Percentiles rank a stretch among this genome's conserved stretches.
Conservation (phyloP, 2,113 vertebrate species). For the Oxyura jamaicensis region DNA sequence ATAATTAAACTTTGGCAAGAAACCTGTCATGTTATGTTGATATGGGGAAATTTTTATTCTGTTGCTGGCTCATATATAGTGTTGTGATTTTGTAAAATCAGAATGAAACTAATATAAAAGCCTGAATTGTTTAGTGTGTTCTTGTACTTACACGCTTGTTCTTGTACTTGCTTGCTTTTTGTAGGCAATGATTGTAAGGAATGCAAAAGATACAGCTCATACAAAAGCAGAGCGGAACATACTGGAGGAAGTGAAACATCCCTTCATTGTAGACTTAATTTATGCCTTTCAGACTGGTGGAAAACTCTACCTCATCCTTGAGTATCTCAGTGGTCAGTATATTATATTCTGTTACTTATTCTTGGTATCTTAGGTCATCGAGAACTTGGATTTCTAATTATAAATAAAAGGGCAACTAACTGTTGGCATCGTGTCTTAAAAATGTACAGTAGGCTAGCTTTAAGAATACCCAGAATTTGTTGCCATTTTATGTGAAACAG, state of each 20-base stretch:
- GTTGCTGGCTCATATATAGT: background rate
- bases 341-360: background rate
- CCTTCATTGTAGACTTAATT: slow-evolving; percentile 97
- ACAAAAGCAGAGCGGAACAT: slow-evolving; percentile 98
- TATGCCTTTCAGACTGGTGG: slow-evolving; percentile 99
- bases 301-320: slow-evolving; percentile 99
- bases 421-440: background rate
- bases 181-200: slow-evolving; percentile 98
- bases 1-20: background rate
- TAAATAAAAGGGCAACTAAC: background rate
- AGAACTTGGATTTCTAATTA: background rate
- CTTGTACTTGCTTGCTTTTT: slow-evolving; percentile 56
- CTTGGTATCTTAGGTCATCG: background rate
- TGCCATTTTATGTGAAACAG: background rate
- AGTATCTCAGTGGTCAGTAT: slow-evolving; percentile 96
- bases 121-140: background rate
- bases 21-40: background rate
- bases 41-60: background rate
- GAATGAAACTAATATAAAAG: background rate
- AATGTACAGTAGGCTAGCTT: background rate
- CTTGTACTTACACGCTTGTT: slow-evolving; percentile 17
- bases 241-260: slow-evolving; percentile 97
- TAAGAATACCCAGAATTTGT: background rate
- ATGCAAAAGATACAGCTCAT: slow-evolving; percentile 98
- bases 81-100: background rate